Conservation (phyloP, 2,888 invertebrate genomes). For the Pimpla rufipes region DNA sequence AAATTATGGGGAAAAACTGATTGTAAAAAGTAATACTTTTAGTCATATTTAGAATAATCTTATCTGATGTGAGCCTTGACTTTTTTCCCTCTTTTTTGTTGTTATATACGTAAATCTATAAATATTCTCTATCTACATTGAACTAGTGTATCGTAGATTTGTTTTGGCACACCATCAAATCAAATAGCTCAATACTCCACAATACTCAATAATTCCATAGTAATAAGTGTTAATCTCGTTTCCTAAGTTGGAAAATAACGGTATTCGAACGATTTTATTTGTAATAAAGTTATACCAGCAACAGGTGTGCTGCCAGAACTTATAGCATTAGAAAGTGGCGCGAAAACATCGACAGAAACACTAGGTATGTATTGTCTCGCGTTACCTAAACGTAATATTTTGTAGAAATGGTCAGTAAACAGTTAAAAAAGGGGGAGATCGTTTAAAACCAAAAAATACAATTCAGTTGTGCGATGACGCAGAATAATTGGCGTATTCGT, state of each 20-base stretch:
- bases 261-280: slow-evolving; percentile 7
- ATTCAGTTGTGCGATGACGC: slow-evolving; percentile 34
- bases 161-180: slow-evolving; percentile 62
- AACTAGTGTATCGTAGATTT: slow-evolving; percentile 39
- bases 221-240: slow-evolving; percentile 39
- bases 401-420: slow-evolving; percentile 28
- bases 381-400: slow-evolving; percentile 45
- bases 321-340: slow-evolving; percentile 8
- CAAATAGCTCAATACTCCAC: slow-evolving; percentile 27
- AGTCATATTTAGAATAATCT: slow-evolving; percentile 32
- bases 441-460: slow-evolving; percentile 20
- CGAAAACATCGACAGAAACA: slow-evolving; percentile 9
- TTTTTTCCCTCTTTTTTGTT: neutral
- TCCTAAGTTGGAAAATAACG: slow-evolving; percentile 1
- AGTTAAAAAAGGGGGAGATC: neutral
- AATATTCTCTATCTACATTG: slow-evolving; percentile 25
- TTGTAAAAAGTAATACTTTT: slow-evolving; percentile 57
- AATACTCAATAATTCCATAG: slow-evolving; percentile 19
- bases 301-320: slow-evolving; percentile 29
- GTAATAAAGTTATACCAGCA: slow-evolving; percentile 28
- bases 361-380: slow-evolving; percentile 42
- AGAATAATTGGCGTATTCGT: slow-evolving; percentile 28
- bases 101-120: slow-evolving; percentile 4
- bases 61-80: slow-evolving; percentile 22
- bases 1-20: slow-evolving; percentile 59